phyloP scores from a whole-genome alignment of 2,888 invertebrate genomes.

The Idaea straminata region DNA sequence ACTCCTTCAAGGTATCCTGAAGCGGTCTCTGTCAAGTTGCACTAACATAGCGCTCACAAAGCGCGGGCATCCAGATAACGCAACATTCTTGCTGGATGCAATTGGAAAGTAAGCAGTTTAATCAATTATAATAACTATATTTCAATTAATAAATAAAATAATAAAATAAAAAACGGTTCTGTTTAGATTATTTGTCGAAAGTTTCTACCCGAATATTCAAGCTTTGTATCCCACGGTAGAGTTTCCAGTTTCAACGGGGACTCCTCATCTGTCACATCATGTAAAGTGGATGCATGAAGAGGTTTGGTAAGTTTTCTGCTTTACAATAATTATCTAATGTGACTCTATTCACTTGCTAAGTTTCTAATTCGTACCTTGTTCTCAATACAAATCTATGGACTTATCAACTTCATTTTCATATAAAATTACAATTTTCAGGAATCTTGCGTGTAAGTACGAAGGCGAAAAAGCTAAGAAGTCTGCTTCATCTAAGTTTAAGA shows the following conservation, averaged over 20 bases:
- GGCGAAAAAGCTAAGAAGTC: conserved; percentile 25
- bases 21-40: conserved; percentile 84
- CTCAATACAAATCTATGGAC: too few species aligned
- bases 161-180: conserved; percentile 2
- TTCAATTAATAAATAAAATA: neutral
- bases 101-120: conserved; percentile 80
- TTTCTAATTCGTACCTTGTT: too few species aligned
- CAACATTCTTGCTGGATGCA: conserved; percentile 77
- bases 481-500: conserved; percentile 37
- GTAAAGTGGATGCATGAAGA: conserved; percentile 92
- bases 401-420: too few species aligned
- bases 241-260: conserved; percentile 91
- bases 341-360: too few species aligned
- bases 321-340: neutral
- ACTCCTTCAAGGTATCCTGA: conserved; percentile 91
- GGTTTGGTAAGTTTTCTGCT: conserved; percentile 71
- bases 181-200: conserved; percentile 85
- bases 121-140: neutral
- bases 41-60: conserved; percentile 87
- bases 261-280: conserved; percentile 88
- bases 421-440: neutral
- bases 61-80: conserved; percentile 82
- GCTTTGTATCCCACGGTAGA: conserved; percentile 86
- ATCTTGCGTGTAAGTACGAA: neutral
- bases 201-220: conserved; percentile 84